A percentile compares a stretch with the other conserved stretches of the same genome.
Conservation (phyloP, 2,113 vertebrate species). For the Corythornis cristatus region DNA sequence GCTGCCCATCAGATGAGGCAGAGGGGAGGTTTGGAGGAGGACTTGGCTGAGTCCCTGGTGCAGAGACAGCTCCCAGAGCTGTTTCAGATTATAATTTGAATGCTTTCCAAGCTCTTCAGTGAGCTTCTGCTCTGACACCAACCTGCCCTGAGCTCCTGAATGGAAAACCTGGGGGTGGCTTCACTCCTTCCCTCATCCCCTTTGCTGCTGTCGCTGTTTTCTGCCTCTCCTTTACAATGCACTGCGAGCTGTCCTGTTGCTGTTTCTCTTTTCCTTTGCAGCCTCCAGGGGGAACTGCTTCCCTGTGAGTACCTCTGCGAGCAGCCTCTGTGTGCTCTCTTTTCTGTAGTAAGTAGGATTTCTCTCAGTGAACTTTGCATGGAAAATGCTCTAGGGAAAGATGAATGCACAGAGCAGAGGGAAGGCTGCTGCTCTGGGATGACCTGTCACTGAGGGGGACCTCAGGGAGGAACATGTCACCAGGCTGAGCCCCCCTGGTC, state of each 20-base stretch:
- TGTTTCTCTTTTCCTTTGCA: conserved; percentile 74
- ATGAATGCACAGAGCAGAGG: background rate
- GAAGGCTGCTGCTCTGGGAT: background rate
- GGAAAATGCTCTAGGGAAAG: background rate
- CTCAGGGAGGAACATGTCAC: background rate
- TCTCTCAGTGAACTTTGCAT: background rate
- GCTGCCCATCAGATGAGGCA: background rate
- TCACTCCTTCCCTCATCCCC: background rate
- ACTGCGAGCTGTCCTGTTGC: conserved; percentile 47
- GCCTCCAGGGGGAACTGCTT: conserved; percentile 78
- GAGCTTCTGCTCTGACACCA: background rate
- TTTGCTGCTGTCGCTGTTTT: background rate
- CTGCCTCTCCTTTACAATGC: background rate
- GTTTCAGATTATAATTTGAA: background rate
- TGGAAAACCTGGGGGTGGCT: background rate
- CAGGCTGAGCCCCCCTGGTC: background rate
- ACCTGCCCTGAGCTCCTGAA: background rate
- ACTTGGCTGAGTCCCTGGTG: background rate
- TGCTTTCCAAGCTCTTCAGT: background rate
- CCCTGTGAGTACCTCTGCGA: conserved; percentile 79
- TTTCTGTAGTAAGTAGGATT: conserved; percentile 20
- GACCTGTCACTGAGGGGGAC: background rate
- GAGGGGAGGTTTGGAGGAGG: background rate
- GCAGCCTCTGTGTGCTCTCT: conserved; percentile 23
- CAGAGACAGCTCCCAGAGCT: background rate